Conservation (phyloP, 2,888 invertebrate species). For the Mycalesis mineus region DNA sequence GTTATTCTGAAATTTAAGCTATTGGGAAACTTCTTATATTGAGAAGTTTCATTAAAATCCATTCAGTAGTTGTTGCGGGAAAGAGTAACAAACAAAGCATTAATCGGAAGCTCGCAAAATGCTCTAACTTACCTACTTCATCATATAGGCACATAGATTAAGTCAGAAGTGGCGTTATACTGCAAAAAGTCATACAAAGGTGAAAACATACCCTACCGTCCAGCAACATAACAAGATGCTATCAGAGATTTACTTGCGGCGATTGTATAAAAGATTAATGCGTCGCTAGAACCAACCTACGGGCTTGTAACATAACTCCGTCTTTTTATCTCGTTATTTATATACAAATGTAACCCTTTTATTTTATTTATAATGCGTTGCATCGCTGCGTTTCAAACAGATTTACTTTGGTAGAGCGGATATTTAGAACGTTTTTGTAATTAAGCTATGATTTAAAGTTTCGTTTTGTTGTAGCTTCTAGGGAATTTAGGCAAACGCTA, state of each 20-base stretch:
- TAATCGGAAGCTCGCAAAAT: too few species aligned
- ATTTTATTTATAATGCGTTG: conserved; percentile 21
- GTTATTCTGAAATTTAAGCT: too few species aligned
- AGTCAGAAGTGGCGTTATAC: conserved; percentile 23
- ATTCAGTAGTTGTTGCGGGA: too few species aligned
- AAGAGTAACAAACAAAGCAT: too few species aligned
- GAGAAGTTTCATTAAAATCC: too few species aligned
- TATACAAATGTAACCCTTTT: conserved; percentile 3
- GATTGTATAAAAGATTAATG: conserved; percentile 75
- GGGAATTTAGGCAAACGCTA: too few species aligned
- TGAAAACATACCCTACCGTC: conserved; percentile 37
- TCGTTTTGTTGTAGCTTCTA: too few species aligned
- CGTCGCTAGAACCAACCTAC: conserved; percentile 42
- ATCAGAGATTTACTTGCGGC: conserved; percentile 68
- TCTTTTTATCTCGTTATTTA: conserved; percentile 46
- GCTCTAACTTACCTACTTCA: too few species aligned
- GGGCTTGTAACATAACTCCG: conserved; percentile 53
- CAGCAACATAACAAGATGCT: conserved; percentile 63
- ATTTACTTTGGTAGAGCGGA: background rate
- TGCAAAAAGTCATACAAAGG: conserved; percentile 32
- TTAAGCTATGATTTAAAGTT: too few species aligned
- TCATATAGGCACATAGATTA: background rate
- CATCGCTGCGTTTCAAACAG: background rate
- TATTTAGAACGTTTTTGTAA: background rate
- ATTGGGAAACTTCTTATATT: too few species aligned